These are phyloP conservation scores for Tetramorium alpestre DNA, from an alignment of 1,140 invertebrate species.

Conservation along the genomic window DNA sequence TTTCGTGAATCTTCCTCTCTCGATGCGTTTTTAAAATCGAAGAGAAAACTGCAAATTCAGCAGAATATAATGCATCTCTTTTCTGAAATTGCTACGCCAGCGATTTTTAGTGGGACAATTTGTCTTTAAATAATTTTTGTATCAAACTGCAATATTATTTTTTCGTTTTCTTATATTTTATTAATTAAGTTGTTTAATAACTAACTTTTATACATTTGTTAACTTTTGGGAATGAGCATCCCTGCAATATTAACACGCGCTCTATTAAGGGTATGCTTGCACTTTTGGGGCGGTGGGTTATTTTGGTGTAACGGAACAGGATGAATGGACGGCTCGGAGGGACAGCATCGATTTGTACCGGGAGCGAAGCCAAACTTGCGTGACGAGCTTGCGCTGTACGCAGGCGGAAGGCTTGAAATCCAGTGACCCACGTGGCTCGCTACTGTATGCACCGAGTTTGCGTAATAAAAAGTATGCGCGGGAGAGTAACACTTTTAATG, in stretches of 20 bases:
- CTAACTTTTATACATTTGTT: not conserved
- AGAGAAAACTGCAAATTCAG: not conserved
- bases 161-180: not conserved
- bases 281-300: not conserved
- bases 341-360: constrained; percentile 79
- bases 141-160: not conserved
- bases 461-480: not conserved
- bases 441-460: not conserved
- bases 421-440: constrained; percentile 65
- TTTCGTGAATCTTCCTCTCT: not conserved
- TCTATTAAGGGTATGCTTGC: constrained; percentile 1
- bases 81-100: not conserved
- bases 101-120: not conserved
- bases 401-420: constrained; percentile 75
- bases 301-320: constrained; percentile 39
- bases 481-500: not conserved
- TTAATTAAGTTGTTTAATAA: not conserved
- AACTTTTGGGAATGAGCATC: not conserved
- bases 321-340: constrained; percentile 52
- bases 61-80: not conserved
- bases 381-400: constrained; percentile 75
- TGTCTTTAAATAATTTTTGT: not conserved
- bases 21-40: not conserved
- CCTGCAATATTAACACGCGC: not conserved
- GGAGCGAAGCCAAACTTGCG: constrained; percentile 63